Evolutionary conservation across 2,888 invertebrate genomes (phyloP).

Genomic region (Xanthia togata): DNA sequence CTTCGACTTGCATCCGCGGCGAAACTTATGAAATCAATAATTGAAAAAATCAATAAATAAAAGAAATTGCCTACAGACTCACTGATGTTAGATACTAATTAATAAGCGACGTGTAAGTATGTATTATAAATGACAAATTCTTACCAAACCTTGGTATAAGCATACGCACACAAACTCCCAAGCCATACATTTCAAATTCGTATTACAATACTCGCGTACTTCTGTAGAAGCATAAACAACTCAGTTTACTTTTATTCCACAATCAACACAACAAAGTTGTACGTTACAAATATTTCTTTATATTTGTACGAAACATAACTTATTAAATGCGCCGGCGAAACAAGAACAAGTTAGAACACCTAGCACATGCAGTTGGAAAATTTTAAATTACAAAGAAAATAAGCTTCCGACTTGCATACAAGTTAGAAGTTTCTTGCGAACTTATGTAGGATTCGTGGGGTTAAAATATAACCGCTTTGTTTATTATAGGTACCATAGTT

Average conservation of each 20-base stretch:
- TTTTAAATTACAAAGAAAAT: slow-evolving; percentile 87
- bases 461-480: slow-evolving; percentile 77
- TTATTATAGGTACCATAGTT: slow-evolving; percentile 50
- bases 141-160: not conserved
- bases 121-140: not conserved
- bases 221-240: slow-evolving; percentile 46
- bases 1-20: not conserved
- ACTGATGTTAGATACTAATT: not conserved
- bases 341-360: slow-evolving; percentile 72
- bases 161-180: slow-evolving; percentile 12
- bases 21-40: not conserved
- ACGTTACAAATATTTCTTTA: slow-evolving; percentile 57
- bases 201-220: slow-evolving; percentile 34
- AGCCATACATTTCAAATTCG: slow-evolving; percentile 34
- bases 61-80: not conserved
- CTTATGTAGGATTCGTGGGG: slow-evolving; percentile 78
- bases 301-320: slow-evolving; percentile 63
- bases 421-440: slow-evolving; percentile 83
- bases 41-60: too few species aligned
- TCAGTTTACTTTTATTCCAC: slow-evolving; percentile 45
- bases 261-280: slow-evolving; percentile 58
- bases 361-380: slow-evolving; percentile 80
- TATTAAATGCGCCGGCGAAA: slow-evolving; percentile 67
- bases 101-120: too few species aligned
- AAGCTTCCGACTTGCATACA: slow-evolving; percentile 79